These are phyloP conservation scores for Adela reaumurella DNA, from an alignment of 2,888 invertebrate genomes.

Conservation along the genomic window DNA sequence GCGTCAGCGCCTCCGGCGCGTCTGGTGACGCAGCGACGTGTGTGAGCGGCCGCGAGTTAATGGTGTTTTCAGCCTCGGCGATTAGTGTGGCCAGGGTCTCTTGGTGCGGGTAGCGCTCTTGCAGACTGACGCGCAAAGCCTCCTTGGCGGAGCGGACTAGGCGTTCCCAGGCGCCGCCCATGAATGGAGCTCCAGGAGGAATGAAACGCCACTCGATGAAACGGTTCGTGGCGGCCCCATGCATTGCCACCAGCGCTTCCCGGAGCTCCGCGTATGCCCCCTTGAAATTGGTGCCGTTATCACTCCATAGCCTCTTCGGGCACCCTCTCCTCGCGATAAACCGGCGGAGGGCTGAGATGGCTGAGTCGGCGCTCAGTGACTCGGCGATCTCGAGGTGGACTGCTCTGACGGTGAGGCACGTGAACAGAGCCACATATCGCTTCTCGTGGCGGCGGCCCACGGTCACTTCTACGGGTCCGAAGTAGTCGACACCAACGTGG, in stretches of 20 bases:
- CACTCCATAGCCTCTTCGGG: neutral
- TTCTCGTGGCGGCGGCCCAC: slow-evolving; percentile 2
- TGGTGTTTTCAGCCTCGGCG: slow-evolving; percentile 2
- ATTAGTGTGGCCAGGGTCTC: slow-evolving; percentile 2
- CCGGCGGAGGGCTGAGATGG: no score
- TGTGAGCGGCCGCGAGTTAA: slow-evolving; percentile 2
- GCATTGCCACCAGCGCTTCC: neutral
- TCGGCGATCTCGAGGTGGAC: neutral
- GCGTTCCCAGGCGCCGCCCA: neutral
- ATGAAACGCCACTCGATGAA: neutral
- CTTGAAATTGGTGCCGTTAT: neutral
- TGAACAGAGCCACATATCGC: neutral
- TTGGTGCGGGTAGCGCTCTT: neutral
- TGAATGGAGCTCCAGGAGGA: neutral
- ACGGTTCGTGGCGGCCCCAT: neutral
- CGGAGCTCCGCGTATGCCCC: neutral
- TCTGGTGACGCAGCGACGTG: neutral
- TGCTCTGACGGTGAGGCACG: neutral
- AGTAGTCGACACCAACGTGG: slow-evolving; percentile 3
- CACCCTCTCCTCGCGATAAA: neutral
- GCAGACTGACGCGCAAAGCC: neutral
- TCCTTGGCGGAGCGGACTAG: neutral
- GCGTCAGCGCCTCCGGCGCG: slow-evolving; percentile 3
- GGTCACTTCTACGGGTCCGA: slow-evolving; percentile 3
- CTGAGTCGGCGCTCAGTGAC: neutral